Evolutionary conservation across 2,888 invertebrate species (phyloP), one percentile per base, ranked within the genome.

Genomic region (Lysandra coridon): DNA sequence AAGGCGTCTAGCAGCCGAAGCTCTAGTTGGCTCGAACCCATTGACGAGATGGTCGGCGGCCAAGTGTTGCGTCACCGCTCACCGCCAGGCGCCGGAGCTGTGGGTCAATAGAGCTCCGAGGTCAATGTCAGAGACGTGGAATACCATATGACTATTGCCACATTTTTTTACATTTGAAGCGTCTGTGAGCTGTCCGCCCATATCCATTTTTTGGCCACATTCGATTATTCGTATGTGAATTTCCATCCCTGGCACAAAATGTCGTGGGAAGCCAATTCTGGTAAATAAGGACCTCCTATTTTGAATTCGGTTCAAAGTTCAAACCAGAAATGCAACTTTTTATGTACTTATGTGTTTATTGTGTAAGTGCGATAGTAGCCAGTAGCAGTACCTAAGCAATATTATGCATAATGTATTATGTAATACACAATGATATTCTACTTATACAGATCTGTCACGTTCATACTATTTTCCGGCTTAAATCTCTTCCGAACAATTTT

Each of bases 31-130:
- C 64, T 69, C 64, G 64, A 33, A 69, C 33, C 64, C 30, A 69
- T 69, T 30, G 62, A 62, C 14, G 64, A 69, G 62, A 62, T 62
- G 62, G 62, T 62, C n/a, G n/a, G 5, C 62, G 62, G 62, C 62
- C 62, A 62, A 62, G 23, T 62, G 23, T 69, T 30, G 30, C 64
- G 64, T 69, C 64, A 69, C 33, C 64, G 30, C 23, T 49, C 49
- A 49, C 49, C 2, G 49, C 10, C 49, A 10, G 57, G 57, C 30
- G 64, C 64, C 64, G 30, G 12, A 30, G 30, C 64, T 64, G 64
- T 64, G 64, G 64, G 64, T 30, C 64, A 64, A 64, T 64, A 64
- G 30, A 30, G 33, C 33, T 64, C 30, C 64, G 64, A 12, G 64
- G 64, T 64, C 30, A 64, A 64, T 64, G 64, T 64, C 64, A 64